Evolutionary conservation across 2,888 invertebrate genomes (phyloP).

Genomic region (Bibio marci): DNA sequence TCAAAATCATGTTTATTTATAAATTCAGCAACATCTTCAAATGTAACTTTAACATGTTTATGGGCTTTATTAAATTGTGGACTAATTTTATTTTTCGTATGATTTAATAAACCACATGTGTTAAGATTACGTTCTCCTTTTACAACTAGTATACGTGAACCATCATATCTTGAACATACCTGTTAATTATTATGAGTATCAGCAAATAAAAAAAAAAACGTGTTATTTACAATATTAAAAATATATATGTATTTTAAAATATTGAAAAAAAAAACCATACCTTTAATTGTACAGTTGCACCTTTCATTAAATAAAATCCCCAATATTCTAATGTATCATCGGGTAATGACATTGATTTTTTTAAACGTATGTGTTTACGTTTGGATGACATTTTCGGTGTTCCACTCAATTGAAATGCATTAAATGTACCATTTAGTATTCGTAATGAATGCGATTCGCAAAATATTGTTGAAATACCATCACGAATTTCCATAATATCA

Average conservation of each 20-base stretch:
- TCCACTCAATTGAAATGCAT: slow-evolving; percentile 55
- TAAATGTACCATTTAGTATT: slow-evolving; percentile 49
- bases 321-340: slow-evolving; percentile 78
- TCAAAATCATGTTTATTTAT: too few species aligned
- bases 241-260: too few species aligned
- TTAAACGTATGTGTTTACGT: slow-evolving; percentile 56
- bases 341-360: slow-evolving; percentile 65
- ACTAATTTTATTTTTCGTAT: slow-evolving; percentile 43
- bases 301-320: slow-evolving; percentile 69
- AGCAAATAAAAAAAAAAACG: too few species aligned
- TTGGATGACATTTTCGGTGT: slow-evolving; percentile 50
- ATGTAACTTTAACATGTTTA: slow-evolving; percentile 29
- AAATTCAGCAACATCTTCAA: slow-evolving; percentile 35
- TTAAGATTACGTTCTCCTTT: slow-evolving; percentile 59
- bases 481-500: slow-evolving; percentile 65
- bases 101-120: slow-evolving; percentile 61
- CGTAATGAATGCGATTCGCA: slow-evolving; percentile 59
- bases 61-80: slow-evolving; percentile 26
- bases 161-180: slow-evolving; percentile 62
- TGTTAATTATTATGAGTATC: too few species aligned
- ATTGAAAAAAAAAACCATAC: slow-evolving; percentile 24
- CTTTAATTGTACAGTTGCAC: slow-evolving; percentile 58
- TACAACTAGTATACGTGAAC: slow-evolving; percentile 64
- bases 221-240: too few species aligned
- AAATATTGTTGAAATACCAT: slow-evolving; percentile 69